A percentile compares a stretch with the other conserved stretches of the same genome.
phyloP scores from a whole-genome alignment of 2,797 vertebrate genomes.

The Siniperca obscura region DNA sequence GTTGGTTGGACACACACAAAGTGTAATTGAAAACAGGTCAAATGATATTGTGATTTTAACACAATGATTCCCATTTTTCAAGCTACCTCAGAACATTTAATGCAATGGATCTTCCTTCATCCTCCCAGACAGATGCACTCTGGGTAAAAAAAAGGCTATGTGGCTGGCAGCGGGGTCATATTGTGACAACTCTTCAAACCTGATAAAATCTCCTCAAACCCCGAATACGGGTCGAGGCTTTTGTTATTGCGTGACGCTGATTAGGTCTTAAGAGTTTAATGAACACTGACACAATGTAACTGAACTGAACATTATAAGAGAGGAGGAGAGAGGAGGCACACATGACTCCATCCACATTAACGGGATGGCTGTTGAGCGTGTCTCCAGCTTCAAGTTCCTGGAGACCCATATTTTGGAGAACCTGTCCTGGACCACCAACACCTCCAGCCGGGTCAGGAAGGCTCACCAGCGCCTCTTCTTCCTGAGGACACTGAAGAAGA shows the following conservation, averaged over 20 bases:
- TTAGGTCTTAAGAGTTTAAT: slow-evolving; percentile 1
- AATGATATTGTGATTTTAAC: not conserved
- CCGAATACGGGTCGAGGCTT: not conserved
- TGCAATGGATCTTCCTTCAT: not conserved
- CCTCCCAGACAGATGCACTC: slow-evolving; percentile 7
- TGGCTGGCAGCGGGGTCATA: not conserved
- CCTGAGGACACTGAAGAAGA: no score
- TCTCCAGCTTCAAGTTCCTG: no score
- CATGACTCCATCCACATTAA: no score
- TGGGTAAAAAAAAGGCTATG: not conserved
- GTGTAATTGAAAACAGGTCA: not conserved
- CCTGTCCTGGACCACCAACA: no score
- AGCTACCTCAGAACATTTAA: no score
- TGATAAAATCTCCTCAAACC: slow-evolving; percentile 9
- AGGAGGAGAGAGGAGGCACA: no score
- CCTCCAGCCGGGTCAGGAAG: no score
- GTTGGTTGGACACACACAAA: not conserved
- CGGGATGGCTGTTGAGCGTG: no score
- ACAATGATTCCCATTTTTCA: not conserved
- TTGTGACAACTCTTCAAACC: not conserved
- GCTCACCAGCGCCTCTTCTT: no score
- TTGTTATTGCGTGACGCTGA: not conserved
- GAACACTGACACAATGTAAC: slow-evolving; percentile 1
- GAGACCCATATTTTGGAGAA: no score
- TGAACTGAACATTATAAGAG: not conserved